phyloP scores from a whole-genome alignment of 2,797 vertebrate genomes.

The Remorina albescens region DNA sequence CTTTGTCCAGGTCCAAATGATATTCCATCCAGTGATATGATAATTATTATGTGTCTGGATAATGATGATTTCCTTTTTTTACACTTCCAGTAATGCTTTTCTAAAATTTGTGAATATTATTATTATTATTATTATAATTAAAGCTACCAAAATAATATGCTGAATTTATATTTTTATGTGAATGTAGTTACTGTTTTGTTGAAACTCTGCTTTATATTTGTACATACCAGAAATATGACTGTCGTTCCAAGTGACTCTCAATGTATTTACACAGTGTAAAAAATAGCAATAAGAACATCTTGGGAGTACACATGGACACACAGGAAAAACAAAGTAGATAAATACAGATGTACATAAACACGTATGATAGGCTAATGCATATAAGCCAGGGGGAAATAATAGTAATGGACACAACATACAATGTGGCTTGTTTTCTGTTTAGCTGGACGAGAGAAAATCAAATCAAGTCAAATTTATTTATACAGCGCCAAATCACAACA shows the following conservation, averaged over 20 bases:
- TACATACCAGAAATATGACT: not conserved
- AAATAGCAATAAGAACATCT: not conserved
- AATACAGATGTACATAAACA: not conserved
- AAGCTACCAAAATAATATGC: too few species aligned
- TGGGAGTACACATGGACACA: not conserved
- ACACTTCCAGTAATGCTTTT: too few species aligned
- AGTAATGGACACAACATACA: not conserved
- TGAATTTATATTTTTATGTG: too few species aligned
- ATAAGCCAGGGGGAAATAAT: not conserved
- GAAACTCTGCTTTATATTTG: not conserved
- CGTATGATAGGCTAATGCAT: not conserved
- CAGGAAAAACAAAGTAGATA: not conserved
- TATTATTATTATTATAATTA: too few species aligned
- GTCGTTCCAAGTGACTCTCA: not conserved
- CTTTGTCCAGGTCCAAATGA: not conserved
- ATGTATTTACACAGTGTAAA: not conserved
- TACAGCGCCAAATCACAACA: too few species aligned
- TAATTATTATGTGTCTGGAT: too few species aligned
- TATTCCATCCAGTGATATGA: not conserved
- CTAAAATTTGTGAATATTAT: too few species aligned
- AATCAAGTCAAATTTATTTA: too few species aligned
- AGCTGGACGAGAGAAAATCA: not conserved
- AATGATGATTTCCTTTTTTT: too few species aligned
- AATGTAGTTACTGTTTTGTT: not conserved
- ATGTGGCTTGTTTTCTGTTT: too few species aligned